Evolutionary conservation across 2,888 invertebrate species (phyloP).

Genomic region (Allacma fusca): DNA sequence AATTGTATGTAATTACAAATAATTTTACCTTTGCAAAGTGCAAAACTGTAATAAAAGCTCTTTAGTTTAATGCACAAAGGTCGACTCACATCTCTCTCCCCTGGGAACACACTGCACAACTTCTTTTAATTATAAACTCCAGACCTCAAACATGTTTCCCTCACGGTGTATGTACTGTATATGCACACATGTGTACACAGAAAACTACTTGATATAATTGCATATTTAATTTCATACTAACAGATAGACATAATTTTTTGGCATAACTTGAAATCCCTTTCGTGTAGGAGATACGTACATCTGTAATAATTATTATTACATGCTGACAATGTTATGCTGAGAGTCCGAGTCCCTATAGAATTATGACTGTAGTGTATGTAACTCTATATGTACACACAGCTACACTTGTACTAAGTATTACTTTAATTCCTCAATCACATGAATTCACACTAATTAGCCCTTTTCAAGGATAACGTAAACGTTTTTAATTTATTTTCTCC

Average conservation of each 20-base stretch:
- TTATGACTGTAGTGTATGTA: too few species aligned
- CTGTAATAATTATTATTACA: too few species aligned
- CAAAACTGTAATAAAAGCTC: constrained; percentile 21
- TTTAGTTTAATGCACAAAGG: constrained; percentile 11
- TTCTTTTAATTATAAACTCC: too few species aligned
- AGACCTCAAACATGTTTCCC: too few species aligned
- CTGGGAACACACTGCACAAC: too few species aligned
- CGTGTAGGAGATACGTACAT: too few species aligned
- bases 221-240: neutral
- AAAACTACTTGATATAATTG: neutral
- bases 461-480: constrained; percentile 18
- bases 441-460: constrained; percentile 9
- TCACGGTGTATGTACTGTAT: too few species aligned
- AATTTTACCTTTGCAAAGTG: constrained; percentile 30
- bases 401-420: neutral
- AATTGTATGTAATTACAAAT: constrained; percentile 26
- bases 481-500: constrained; percentile 17
- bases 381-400: neutral
- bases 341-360: too few species aligned
- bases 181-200: too few species aligned
- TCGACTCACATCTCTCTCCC: neutral
- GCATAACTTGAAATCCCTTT: too few species aligned
- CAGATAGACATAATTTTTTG: too few species aligned
- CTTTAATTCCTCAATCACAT: constrained; percentile 17
- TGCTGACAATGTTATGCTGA: too few species aligned